These are phyloP conservation scores for Drosophila recens DNA, from an alignment of 2,888 invertebrate genomes.

Conservation along the genomic window DNA sequence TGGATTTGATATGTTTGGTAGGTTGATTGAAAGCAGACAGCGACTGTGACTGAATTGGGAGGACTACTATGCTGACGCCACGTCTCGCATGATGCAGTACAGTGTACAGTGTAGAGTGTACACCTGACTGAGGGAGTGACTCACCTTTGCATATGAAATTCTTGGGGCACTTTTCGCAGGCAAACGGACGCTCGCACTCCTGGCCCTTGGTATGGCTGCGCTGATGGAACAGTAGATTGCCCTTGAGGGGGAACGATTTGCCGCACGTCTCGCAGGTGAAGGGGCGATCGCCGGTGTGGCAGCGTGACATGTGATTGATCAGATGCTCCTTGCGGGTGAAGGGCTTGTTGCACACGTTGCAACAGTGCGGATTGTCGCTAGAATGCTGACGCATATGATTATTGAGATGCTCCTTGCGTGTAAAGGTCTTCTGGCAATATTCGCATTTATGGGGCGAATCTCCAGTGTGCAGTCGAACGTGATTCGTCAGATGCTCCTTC, in stretches of 20 bases:
- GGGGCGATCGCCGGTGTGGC: constrained; percentile 92
- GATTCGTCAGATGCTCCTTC: constrained; percentile 94
- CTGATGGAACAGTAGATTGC: constrained; percentile 93
- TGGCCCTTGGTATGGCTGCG: constrained; percentile 93
- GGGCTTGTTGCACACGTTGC: constrained; percentile 93
- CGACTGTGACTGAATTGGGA: constrained; percentile 33
- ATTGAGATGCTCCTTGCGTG: constrained; percentile 93
- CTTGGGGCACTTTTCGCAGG: constrained; percentile 93
- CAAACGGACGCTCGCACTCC: constrained; percentile 89
- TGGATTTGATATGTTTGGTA: background rate
- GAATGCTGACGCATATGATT: constrained; percentile 95
- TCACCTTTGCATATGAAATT: constrained; percentile 94
- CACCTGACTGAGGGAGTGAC: constrained; percentile 33
- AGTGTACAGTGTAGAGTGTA: background rate
- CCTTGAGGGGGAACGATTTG: constrained; percentile 94
- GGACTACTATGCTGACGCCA: constrained; percentile 77
- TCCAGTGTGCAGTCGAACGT: constrained; percentile 92
- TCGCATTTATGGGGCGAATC: constrained; percentile 94
- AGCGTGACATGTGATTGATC: constrained; percentile 91
- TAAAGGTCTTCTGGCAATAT: constrained; percentile 94
- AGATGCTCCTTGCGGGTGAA: constrained; percentile 95
- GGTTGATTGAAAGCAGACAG: constrained; percentile 17
- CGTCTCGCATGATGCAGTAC: constrained; percentile 54
- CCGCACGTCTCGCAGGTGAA: constrained; percentile 94
- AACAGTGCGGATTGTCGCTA: constrained; percentile 94